Base-by-base conservation (phyloP, 2,888 invertebrate species). In the Iphiclides podalirius region DNA sequence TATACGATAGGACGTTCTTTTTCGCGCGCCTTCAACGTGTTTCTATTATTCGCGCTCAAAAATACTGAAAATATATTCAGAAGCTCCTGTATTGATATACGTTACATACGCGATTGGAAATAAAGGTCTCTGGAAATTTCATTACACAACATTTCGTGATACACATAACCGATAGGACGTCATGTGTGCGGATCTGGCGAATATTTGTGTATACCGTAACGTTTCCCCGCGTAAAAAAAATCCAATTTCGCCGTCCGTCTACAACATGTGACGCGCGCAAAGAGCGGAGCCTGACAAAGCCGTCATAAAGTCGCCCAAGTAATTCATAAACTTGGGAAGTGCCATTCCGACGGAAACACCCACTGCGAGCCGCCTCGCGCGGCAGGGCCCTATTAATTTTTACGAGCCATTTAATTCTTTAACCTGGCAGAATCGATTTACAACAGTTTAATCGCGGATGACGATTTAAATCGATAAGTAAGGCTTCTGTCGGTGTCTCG, bases 381-480 rank as follows among this genome's bases (percentile, higher is more conserved):
- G 74, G 75, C 75, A 75, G 73, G 73, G 69, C 67, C 74, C 85
- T 83, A 85, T 86, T 85, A 84, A 83, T 85, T 85, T 84, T 87
- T 84, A 86, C 82, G 79, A 76, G 61, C 81, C 83, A 86, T 86
- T 86, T 82, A 82, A 79, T 82, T 82, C 83, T 79, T 82, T 78
- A 84, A 84, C 81, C 77, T 82, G 80, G 74, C 71, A 74, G 81
- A 82, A 83, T 85, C 82, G 79, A 86, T 86, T 82, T 85, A 81
- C 81, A 79, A 77, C 79, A 76, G 73, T 81, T 81, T 80, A 79
- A 82, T 75, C 69, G 75, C 57, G 65, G 62, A 67, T 60, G 53
- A 70, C 72, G 73, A 79, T 82, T 84, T 77, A 79, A 77, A 71
- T 70, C 62, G 59, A 60, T 71, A 64, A 75, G 72, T 81, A 79